Evolutionary conservation across 1,140 invertebrate species (phyloP).

Genomic region (Camponotus vicinus): DNA sequence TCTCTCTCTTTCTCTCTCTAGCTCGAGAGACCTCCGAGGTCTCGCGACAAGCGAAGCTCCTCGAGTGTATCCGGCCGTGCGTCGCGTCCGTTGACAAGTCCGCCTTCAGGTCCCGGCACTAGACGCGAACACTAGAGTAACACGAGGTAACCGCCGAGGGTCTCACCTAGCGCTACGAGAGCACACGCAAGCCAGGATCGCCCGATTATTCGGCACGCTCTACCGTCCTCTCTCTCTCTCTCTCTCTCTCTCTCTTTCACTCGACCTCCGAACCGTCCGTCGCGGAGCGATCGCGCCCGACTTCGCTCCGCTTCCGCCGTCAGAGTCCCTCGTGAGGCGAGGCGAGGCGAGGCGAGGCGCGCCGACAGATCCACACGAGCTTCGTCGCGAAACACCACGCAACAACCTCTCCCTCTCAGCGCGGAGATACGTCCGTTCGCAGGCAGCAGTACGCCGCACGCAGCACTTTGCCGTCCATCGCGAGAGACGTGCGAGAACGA

Average conservation of each 20-base stretch:
- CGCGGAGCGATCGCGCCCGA: constrained; percentile 42
- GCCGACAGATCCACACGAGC: constrained; percentile 19
- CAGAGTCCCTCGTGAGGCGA: not conserved
- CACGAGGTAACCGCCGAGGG: not conserved
- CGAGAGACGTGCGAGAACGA: constrained; percentile 10
- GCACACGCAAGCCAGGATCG: not conserved
- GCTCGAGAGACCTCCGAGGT: not conserved
- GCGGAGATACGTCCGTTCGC: constrained; percentile 27
- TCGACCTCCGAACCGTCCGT: not conserved
- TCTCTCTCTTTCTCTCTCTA: not conserved
- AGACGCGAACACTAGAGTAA: not conserved
- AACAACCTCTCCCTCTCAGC: constrained; percentile 45
- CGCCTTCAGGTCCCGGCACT: constrained; percentile 8
- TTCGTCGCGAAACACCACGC: constrained; percentile 2
- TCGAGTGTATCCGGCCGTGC: constrained; percentile 20
- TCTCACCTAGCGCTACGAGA: not conserved
- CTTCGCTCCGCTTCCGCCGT: constrained; percentile 41
- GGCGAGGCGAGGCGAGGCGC: constrained; percentile 9
- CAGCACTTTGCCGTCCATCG: constrained; percentile 48
- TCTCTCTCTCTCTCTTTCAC: too few species aligned
- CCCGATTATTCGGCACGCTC: constrained; percentile 1
- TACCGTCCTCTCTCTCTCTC: too few species aligned
- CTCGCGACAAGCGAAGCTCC: constrained; percentile 6
- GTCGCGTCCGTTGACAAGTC: constrained; percentile 41
- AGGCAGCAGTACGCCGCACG: constrained; percentile 50